These are phyloP conservation scores for Etheostoma cragini DNA, from an alignment of 2,113 vertebrate genomes.

Conservation along the genomic window DNA sequence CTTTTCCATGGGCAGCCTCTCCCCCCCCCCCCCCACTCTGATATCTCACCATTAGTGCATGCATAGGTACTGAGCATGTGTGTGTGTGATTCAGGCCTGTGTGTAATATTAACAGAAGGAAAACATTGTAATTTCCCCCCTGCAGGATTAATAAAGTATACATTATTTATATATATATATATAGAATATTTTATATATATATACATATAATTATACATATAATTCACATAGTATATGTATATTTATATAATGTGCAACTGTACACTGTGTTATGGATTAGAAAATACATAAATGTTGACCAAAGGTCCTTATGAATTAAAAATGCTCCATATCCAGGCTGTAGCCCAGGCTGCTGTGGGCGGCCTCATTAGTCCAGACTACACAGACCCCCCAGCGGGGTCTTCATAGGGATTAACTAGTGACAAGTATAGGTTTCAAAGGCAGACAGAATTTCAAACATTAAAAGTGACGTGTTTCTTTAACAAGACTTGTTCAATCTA, in stretches of 20 bases:
- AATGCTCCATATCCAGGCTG: conserved; percentile 28
- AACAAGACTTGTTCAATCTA: not conserved
- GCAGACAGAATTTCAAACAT: not conserved
- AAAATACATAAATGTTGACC: conserved; percentile 24
- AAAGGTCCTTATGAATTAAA: conserved; percentile 32
- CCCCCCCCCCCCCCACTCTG: too few species aligned
- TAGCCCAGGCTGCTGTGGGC: not conserved
- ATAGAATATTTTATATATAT: too few species aligned
- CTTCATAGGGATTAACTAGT: not conserved
- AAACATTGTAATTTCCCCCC: too few species aligned
- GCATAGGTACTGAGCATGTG: too few species aligned
- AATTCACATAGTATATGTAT: too few species aligned
- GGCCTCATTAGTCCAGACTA: not conserved
- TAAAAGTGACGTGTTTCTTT: not conserved
- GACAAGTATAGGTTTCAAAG: not conserved
- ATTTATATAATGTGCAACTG: not conserved
- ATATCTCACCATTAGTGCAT: too few species aligned
- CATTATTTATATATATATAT: too few species aligned
- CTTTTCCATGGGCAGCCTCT: too few species aligned
- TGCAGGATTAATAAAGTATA: too few species aligned
- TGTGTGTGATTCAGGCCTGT: too few species aligned
- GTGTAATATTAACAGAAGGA: too few species aligned
- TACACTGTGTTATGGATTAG: conserved; percentile 5
- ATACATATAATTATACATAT: too few species aligned
- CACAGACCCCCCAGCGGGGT: not conserved